These are phyloP conservation scores for Euschistus heros DNA, from an alignment of 1,140 invertebrate species.

Conservation along the genomic window DNA sequence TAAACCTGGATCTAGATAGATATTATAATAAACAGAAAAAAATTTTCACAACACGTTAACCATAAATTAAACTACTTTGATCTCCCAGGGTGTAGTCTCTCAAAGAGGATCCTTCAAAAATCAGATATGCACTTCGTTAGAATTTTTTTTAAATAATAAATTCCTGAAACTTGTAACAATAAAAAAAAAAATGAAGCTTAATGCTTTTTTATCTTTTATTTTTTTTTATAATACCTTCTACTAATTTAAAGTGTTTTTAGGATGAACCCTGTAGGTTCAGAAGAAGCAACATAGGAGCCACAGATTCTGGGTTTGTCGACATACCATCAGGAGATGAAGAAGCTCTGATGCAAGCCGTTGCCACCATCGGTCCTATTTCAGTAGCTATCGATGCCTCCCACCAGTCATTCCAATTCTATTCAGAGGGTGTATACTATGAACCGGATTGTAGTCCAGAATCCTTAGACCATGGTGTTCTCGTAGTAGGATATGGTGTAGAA, in stretches of 20 bases:
- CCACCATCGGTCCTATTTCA: conserved; percentile 64
- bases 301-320: conserved; percentile 75
- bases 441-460: conserved; percentile 41
- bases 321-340: conserved; percentile 57
- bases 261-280: conserved; percentile 56
- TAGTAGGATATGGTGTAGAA: conserved; percentile 67
- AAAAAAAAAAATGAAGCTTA: not conserved
- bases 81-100: no score
- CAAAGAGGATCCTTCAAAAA: no score
- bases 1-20: no score
- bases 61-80: no score
- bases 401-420: conserved; percentile 67
- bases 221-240: not conserved
- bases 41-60: no score
- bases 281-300: conserved; percentile 58
- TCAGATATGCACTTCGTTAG: not conserved
- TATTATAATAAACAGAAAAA: no score
- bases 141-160: conserved; percentile 1
- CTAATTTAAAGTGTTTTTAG: conserved; percentile 29
- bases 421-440: conserved; percentile 51
- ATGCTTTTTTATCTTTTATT: not conserved
- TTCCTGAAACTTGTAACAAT: not conserved
- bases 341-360: conserved; percentile 59
- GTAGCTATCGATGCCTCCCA: conserved; percentile 73
- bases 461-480: conserved; percentile 74